A percentile compares a stretch with the other conserved stretches of the same genome.
phyloP scores from a whole-genome alignment of 2,888 invertebrate genomes.

The Lacanobia wlatinum region DNA sequence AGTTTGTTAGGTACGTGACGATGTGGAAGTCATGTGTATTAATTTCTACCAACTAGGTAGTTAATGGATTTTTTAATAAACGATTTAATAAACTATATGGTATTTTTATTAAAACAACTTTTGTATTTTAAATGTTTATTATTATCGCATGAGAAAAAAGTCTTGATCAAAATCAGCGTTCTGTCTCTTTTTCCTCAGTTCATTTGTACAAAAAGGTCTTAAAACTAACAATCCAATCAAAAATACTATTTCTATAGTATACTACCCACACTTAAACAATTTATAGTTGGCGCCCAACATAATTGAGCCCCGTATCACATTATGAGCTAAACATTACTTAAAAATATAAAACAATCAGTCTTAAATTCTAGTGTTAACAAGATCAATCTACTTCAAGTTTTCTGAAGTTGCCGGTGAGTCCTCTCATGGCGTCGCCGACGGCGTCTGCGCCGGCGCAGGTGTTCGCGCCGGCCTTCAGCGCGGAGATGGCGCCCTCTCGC shows the following conservation, averaged over 20 bases:
- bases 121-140: conserved; percentile 30
- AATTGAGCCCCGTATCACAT: conserved; percentile 35
- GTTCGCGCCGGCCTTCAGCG: conserved; percentile 91
- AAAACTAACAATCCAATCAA: conserved; percentile 24
- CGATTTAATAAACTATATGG: conserved; percentile 70
- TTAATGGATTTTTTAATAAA: conserved; percentile 78
- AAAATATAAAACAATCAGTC: conserved; percentile 60
- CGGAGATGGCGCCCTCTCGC: conserved; percentile 94
- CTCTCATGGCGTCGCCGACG: conserved; percentile 92
- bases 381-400: conserved; percentile 94
- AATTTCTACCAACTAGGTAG: conserved; percentile 80
- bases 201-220: conserved; percentile 38
- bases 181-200: conserved; percentile 14
- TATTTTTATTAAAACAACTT: conserved; percentile 57
- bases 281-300: conserved; percentile 6
- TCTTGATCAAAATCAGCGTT: conserved; percentile 2
- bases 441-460: conserved; percentile 92
- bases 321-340: conserved; percentile 38
- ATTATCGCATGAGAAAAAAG: conserved; percentile 20
- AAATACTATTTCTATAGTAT: conserved; percentile 9
- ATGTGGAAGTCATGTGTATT: conserved; percentile 74
- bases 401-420: conserved; percentile 94
- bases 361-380: conserved; percentile 33
- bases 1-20: conserved; percentile 71
- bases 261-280: conserved; percentile 23